Base-by-base conservation (phyloP, 1,140 invertebrate genomes). In the Pogonognathellus flavescens region DNA sequence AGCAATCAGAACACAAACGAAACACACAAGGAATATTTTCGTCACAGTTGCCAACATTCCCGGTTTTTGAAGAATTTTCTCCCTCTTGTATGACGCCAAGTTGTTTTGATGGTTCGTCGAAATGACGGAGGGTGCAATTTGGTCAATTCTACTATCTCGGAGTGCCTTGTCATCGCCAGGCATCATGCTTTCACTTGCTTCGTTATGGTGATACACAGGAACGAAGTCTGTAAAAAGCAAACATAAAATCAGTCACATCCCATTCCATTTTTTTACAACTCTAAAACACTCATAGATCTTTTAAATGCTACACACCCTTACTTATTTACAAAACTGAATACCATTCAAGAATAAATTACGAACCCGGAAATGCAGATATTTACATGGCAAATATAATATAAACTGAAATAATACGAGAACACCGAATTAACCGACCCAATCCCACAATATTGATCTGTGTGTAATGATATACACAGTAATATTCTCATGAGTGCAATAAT, bases 21-120 rank as follows among this genome's bases (percentile, higher is more conserved):
- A 76, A 53, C 87, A 89, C 41, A 89, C 87, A 80, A 88, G 60
- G 76, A 89, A 89, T 13, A 89, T 87, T 86, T 89, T 89, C 82
- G 84, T 87, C 6, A 89, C 84, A 13, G 88, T 84, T 14, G 86
- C 57, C 18, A 86, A 11, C 72, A 85, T 83, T 20, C 72, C 41
- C 7, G 84, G 49, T 50, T 87, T 84, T 55, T 41, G 25, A 18
- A 41, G 31, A 4, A 41, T 18, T 76, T 76, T 76, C 11, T 76
- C 70, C 70, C 70, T 41, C 41, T 31, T 50, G 25, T 49, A 16
- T n/a, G n/a, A n/a, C 13, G 31, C 70, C 16, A 81, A 18, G 49
- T 49, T 84, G n/a, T 70, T 49, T n/a, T 10, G 20, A 50, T 76
- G 13, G 41, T 31, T 76, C n/a, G 70, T 49, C 25, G 70, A 50